These are phyloP conservation scores for Gavialis gangeticus DNA, from an alignment of 2,113 vertebrate species.

Conservation along the genomic window DNA sequence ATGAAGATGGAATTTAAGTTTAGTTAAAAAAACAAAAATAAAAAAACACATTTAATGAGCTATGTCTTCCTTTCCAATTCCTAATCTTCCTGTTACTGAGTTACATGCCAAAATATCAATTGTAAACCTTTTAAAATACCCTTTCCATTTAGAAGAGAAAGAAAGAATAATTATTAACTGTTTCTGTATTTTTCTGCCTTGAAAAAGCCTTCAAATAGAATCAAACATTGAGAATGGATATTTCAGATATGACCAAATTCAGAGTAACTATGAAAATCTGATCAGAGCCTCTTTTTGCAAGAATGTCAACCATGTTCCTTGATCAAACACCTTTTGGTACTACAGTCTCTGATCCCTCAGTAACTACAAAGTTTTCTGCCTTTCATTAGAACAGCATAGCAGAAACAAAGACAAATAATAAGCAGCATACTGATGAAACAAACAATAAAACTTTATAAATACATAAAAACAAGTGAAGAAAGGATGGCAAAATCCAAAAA, in stretches of 20 bases:
- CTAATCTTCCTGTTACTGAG: neutral
- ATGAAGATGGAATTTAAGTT: neutral
- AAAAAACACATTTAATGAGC: neutral
- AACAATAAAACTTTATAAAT: neutral
- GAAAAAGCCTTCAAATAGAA: neutral
- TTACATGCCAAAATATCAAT: conserved; percentile 11
- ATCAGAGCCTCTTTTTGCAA: neutral
- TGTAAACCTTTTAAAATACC: neutral
- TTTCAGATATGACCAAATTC: neutral
- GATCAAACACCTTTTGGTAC: neutral
- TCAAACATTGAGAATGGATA: neutral
- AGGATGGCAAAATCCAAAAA: neutral
- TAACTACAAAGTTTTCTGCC: neutral
- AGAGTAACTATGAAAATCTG: neutral
- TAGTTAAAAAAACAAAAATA: conserved; percentile 35
- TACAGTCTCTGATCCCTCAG: neutral
- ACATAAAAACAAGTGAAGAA: neutral
- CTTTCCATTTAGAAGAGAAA: conserved; percentile 24
- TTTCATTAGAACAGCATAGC: neutral
- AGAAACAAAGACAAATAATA: neutral
- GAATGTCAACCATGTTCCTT: neutral
- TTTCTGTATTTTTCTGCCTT: neutral
- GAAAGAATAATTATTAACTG: neutral
- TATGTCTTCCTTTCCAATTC: neutral
- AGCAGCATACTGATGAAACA: neutral